Percentiles rank a stretch among this genome's conserved stretches.
Evolutionary conservation across 2,797 vertebrate genomes (phyloP).

Genomic region (Cercopithecus hamlyni): DNA sequence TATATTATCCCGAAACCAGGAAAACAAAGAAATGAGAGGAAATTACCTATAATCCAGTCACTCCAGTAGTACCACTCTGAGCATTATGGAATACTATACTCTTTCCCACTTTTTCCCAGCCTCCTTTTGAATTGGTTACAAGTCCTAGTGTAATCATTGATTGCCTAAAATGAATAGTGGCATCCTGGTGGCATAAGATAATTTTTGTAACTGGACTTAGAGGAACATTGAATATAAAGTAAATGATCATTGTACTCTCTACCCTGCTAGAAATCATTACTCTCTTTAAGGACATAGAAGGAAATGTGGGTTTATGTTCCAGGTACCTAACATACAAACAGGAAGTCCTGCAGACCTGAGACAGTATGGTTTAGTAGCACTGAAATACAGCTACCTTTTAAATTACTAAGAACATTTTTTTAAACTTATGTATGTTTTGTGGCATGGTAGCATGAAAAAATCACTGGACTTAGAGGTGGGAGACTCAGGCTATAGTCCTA

Average conservation of each 20-base stretch:
- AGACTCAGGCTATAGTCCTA: neutral
- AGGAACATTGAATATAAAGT: neutral
- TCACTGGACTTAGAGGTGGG: neutral
- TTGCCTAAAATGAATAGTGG: neutral
- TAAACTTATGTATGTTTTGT: neutral
- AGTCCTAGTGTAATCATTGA: neutral
- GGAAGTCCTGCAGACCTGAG: neutral
- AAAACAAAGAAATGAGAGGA: neutral
- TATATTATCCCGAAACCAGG: neutral
- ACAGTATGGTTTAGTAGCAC: neutral
- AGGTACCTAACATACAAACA: neutral
- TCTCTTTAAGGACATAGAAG: slow-evolving; percentile 54
- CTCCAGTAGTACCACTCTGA: neutral
- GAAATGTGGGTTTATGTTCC: neutral
- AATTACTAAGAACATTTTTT: neutral
- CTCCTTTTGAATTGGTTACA: neutral
- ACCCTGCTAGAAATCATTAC: neutral
- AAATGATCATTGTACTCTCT: neutral
- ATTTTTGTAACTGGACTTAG: neutral
- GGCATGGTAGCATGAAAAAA: neutral
- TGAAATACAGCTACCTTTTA: slow-evolving; percentile 21
- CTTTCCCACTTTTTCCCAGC: neutral
- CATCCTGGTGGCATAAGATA: neutral
- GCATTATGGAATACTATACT: neutral
- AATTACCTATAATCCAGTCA: neutral